Evolutionary conservation across 2,113 vertebrate genomes (phyloP).

Genomic region (Leucoraja erinaceus): DNA sequence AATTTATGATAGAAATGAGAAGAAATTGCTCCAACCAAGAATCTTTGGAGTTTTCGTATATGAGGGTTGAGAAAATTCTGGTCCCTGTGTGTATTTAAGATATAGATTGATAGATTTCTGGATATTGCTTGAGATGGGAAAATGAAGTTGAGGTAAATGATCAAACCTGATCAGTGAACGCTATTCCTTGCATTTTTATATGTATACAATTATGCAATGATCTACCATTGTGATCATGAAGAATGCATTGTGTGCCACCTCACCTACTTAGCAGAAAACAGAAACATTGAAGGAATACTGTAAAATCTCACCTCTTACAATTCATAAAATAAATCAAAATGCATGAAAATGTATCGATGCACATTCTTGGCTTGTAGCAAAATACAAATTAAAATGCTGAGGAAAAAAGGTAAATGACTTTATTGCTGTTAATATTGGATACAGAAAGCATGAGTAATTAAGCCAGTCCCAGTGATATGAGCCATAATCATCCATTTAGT

Average conservation of each 20-base stretch:
- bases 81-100: no score
- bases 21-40: no score
- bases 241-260: not conserved
- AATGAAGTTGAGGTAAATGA: no score
- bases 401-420: not conserved
- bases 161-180: no score
- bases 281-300: not conserved
- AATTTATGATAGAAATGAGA: no score
- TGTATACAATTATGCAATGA: no score
- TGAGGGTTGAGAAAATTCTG: no score
- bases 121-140: no score
- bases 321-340: not conserved
- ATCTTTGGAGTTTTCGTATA: no score
- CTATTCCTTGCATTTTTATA: no score
- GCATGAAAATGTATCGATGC: not conserved
- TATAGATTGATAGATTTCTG: no score
- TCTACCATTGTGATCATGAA: not conserved
- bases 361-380: not conserved
- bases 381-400: not conserved
- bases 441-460: conserved; percentile 30
- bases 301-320: not conserved
- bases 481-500: not conserved
- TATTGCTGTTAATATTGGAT: conserved; percentile 31
- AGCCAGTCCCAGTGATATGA: conserved; percentile 12
- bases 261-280: not conserved